Percentiles rank a stretch among this genome's conserved stretches.
These are phyloP conservation scores for Menura novaehollandiae DNA, from an alignment of 2,113 vertebrate species.

Conservation along the genomic window DNA sequence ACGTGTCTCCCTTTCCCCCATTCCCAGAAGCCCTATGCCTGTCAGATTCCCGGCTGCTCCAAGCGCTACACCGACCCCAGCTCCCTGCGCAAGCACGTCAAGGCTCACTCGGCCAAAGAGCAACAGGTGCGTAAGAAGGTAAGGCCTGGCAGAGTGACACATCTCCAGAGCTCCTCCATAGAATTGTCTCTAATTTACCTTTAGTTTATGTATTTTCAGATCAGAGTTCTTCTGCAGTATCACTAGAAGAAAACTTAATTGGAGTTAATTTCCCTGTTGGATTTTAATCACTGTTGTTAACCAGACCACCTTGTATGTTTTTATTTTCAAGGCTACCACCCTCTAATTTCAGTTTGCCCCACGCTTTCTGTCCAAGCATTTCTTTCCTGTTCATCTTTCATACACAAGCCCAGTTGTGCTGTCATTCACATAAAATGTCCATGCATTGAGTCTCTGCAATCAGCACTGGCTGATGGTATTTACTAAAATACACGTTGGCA, in stretches of 20 bases:
- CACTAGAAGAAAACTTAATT: background rate
- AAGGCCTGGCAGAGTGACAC: slow-evolving; percentile 45
- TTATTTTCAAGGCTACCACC: background rate
- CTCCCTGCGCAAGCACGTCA: slow-evolving; percentile 97
- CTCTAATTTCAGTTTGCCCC: background rate
- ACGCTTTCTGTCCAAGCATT: rapidly evolving
- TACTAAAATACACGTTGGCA: background rate
- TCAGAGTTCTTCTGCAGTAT: background rate
- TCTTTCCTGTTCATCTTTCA: background rate
- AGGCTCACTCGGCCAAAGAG: slow-evolving; percentile 96
- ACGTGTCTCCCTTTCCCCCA: background rate
- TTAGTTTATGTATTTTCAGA: background rate
- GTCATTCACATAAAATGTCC: background rate
- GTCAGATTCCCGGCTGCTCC: slow-evolving; percentile 96
- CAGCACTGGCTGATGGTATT: background rate
- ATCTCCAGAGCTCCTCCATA: background rate
- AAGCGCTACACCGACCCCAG: slow-evolving; percentile 99
- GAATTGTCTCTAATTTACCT: background rate
- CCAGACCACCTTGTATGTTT: background rate
- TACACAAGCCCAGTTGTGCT: background rate
- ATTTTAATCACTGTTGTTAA: background rate
- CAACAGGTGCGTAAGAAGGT: slow-evolving; percentile 97
- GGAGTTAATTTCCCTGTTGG: background rate
- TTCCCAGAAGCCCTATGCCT: slow-evolving; percentile 93
- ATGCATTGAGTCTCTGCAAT: background rate